Percentiles rank a stretch among this genome's conserved stretches.
phyloP scores from a whole-genome alignment of 2,797 vertebrate species.

The Ispidina picta region DNA sequence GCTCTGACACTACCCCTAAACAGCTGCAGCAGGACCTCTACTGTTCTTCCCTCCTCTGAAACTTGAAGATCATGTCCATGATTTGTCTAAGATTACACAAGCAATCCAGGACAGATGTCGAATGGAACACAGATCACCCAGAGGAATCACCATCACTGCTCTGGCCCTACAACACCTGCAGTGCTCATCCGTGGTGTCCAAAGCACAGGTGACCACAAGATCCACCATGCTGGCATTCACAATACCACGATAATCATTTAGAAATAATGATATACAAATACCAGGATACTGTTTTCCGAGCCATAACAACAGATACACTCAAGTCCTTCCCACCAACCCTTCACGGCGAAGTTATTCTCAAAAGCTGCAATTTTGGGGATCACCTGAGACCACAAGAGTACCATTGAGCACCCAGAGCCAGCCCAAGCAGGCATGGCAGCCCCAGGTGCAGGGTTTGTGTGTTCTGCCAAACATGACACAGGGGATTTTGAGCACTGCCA shows the following conservation, averaged over 20 bases:
- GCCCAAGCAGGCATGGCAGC: not conserved
- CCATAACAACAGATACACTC: not conserved
- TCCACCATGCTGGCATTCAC: not conserved
- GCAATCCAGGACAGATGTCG: not conserved
- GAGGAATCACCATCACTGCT: not conserved
- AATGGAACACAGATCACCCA: not conserved
- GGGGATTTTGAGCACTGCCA: not conserved
- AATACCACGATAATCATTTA: not conserved
- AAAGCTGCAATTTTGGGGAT: not conserved
- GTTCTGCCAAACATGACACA: fast-evolving
- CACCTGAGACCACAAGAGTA: not conserved
- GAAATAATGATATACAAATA: not conserved
- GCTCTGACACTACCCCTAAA: not conserved
- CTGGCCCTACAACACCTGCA: not conserved
- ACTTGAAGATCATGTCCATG: not conserved
- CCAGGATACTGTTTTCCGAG: not conserved
- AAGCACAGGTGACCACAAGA: not conserved
- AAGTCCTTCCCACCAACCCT: not conserved
- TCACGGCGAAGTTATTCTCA: not conserved
- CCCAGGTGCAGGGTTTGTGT: fast-evolving
- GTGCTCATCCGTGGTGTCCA: fast-evolving
- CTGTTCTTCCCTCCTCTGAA: not conserved
- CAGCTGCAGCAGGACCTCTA: not conserved
- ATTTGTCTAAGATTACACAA: not conserved
- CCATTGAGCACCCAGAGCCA: fast-evolving